Evolutionary conservation across 2,797 vertebrate genomes (phyloP).

Genomic region (Phalanger gymnotis): DNA sequence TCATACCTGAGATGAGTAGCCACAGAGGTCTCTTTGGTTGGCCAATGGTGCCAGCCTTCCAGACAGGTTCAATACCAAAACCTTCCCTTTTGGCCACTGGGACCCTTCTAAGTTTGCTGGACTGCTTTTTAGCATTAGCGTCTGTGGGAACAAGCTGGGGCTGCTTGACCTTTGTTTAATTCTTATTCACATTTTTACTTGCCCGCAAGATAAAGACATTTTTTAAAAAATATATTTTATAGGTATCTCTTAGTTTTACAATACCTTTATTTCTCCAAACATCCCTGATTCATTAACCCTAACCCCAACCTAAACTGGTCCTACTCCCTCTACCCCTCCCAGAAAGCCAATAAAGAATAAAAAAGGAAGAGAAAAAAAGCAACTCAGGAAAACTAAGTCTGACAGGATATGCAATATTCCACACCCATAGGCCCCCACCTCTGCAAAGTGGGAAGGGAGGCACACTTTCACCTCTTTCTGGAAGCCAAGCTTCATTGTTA

Average conservation of each 20-base stretch:
- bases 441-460: neutral
- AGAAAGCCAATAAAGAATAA: neutral
- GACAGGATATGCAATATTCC: neutral
- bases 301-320: too few relatives aligned
- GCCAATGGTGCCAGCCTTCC: neutral
- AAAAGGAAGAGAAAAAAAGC: neutral
- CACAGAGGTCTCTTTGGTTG: neutral
- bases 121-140: neutral
- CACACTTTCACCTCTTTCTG: neutral
- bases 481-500: neutral
- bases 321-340: neutral
- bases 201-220: neutral
- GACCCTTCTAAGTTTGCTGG: neutral
- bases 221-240: neutral
- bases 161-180: neutral
- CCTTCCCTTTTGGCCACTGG: neutral
- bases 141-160: neutral
- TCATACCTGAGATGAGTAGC: neutral
- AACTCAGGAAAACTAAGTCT: neutral
- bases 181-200: neutral
- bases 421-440: neutral
- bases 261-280: neutral
- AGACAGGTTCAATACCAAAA: neutral
- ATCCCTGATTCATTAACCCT: neutral
- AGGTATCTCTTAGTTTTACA: neutral